A percentile compares a stretch with the other conserved stretches of the same genome.
Conservation (phyloP, 1,140 invertebrate genomes). For the Melanaphis sacchari region DNA sequence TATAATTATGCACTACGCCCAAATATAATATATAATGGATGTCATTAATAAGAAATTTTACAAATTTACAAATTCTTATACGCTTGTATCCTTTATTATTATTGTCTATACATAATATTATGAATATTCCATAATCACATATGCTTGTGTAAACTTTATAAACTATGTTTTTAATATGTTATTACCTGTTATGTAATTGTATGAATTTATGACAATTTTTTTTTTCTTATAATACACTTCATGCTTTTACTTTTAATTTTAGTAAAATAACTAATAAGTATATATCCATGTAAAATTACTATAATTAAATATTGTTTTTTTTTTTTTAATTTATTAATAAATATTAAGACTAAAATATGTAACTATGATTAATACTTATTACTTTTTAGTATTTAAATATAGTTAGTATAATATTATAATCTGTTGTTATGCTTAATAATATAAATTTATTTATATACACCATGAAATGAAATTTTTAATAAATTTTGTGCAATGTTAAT, state of each 20-base stretch:
- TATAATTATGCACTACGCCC: background rate
- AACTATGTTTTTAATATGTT: background rate
- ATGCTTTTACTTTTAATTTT: background rate
- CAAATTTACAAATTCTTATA: background rate
- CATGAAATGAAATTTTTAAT: background rate
- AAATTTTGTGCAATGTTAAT: background rate
- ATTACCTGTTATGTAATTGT: background rate
- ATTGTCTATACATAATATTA: background rate
- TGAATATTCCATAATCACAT: background rate
- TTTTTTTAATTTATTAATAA: constrained; percentile 18
- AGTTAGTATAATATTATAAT: background rate
- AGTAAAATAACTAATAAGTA: background rate
- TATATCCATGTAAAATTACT: background rate
- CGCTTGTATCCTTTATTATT: background rate
- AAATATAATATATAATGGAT: background rate
- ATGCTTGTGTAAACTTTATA: background rate
- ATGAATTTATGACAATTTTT: background rate
- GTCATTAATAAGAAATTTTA: constrained; percentile 12
- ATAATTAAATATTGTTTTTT: background rate
- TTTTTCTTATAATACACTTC: background rate
- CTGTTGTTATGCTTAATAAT: constrained; percentile 16
- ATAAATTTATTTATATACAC: background rate
- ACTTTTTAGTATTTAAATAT: background rate
- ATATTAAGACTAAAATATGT: constrained; percentile 22
- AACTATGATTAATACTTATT: background rate